Conservation (phyloP, 2,113 vertebrate species). For the Campylorhamphus procurvoides region DNA sequence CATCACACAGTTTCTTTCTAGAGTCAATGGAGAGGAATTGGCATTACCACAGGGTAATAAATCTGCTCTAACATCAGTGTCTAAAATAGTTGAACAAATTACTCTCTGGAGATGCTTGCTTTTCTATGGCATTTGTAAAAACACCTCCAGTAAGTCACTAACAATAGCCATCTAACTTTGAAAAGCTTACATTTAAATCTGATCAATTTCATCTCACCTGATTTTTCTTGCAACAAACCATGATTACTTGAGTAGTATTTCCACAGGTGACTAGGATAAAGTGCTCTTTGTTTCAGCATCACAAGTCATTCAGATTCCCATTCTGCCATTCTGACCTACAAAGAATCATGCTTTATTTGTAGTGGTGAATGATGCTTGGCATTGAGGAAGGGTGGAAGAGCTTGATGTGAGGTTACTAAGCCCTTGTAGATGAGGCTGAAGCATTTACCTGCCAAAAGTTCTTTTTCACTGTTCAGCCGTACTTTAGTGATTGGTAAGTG, state of each 20-base stretch:
- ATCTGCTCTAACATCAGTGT: accelerated
- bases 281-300: constrained; percentile 29
- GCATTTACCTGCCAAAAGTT: background rate
- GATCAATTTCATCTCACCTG: background rate
- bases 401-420: background rate
- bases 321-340: background rate
- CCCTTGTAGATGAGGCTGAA: background rate
- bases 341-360: constrained; percentile 3
- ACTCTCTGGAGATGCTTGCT: background rate
- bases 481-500: constrained; percentile 51
- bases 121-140: background rate
- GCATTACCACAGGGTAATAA: background rate
- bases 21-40: background rate
- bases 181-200: constrained; percentile 33
- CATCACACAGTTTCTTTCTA: background rate
- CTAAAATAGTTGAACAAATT: constrained; percentile 16
- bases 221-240: constrained; percentile 2
- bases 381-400: background rate
- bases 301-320: background rate
- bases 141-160: background rate
- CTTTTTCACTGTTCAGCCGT: background rate
- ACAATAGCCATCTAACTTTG: constrained; percentile 24
- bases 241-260: background rate
- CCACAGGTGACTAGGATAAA: background rate
- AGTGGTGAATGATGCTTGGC: background rate